Evolutionary conservation across 2,113 vertebrate species (phyloP).

Genomic region (Agapornis roseicollis): DNA sequence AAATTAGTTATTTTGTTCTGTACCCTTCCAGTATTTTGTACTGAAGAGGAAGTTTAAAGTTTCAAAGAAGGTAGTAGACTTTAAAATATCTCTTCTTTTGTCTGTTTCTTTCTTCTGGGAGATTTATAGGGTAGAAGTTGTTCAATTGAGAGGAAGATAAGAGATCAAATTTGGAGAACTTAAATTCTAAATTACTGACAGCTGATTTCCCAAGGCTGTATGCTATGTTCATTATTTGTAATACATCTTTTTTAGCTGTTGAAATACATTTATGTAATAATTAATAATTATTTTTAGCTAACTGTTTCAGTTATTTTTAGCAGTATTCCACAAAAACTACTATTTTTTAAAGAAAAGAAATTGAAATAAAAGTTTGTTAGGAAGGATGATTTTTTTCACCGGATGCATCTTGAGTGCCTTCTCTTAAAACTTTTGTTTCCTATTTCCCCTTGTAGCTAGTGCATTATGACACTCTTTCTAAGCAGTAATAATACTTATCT

Average conservation of each 20-base stretch:
- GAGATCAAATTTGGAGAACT: not conserved
- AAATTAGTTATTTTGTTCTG: not conserved
- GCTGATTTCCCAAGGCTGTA: not conserved
- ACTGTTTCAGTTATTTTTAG: not conserved
- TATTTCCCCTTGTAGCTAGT: not conserved
- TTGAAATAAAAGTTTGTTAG: not conserved
- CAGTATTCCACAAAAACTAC: not conserved
- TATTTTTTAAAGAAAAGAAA: not conserved
- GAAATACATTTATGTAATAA: not conserved
- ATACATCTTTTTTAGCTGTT: not conserved
- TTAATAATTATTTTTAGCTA: not conserved
- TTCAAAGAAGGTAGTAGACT: not conserved
- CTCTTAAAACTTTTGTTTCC: not conserved
- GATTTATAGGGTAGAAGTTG: not conserved
- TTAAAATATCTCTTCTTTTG: not conserved
- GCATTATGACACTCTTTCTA: not conserved
- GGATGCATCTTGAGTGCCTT: not conserved
- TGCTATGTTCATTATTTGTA: not conserved
- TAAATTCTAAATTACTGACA: not conserved
- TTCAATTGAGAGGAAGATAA: not conserved
- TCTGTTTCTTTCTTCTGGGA: not conserved
- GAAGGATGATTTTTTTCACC: not conserved
- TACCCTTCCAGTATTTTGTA: not conserved
- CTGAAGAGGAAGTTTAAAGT: not conserved
- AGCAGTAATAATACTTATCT: not conserved